phyloP scores from a whole-genome alignment of 2,113 vertebrate species.

The Macheiramphus alcinus region DNA sequence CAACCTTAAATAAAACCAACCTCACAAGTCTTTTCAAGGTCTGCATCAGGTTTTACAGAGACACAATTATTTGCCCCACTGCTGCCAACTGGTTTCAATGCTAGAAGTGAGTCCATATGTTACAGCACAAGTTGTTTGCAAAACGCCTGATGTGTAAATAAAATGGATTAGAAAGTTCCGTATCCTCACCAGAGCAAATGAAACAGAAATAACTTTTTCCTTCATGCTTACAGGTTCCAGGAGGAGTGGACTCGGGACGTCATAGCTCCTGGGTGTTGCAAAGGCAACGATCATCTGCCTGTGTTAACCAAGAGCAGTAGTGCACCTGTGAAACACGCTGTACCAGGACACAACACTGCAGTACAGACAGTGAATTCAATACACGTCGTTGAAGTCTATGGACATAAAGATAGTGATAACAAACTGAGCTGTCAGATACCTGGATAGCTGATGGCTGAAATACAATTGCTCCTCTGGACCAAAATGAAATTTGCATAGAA shows the following conservation, averaged over 20 bases:
- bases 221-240: conserved; percentile 46
- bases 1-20: neutral
- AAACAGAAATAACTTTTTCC: neutral
- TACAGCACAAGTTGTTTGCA: neutral
- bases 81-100: neutral
- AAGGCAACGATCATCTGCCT: neutral
- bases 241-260: neutral
- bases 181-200: neutral
- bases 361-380: neutral
- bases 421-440: neutral
- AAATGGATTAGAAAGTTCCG: neutral
- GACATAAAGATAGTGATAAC: neutral
- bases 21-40: neutral
- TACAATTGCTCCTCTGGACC: neutral
- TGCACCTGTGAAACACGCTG: neutral
- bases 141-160: neutral
- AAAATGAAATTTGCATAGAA: conserved; percentile 27
- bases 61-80: neutral
- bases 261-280: neutral
- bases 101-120: neutral
- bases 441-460: conserved; percentile 20
- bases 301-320: neutral
- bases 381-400: neutral
- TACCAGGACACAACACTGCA: rapidly evolving
- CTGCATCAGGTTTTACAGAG: neutral